Evolutionary conservation across 2,797 vertebrate species (phyloP), one percentile per base, ranked within the genome.

Genomic region (Poeciliopsis infans): DNA sequence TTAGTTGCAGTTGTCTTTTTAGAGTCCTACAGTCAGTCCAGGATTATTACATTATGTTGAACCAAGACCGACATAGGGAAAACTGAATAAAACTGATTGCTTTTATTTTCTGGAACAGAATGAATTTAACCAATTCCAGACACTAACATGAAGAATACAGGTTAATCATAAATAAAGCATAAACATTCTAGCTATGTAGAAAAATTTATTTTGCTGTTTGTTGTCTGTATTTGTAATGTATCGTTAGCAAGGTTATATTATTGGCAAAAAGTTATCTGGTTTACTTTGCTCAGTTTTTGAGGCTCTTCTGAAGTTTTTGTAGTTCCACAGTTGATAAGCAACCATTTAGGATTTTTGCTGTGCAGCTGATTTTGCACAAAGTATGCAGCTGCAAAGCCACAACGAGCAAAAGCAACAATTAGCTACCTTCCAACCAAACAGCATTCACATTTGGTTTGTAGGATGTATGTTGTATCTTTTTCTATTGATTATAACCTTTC

Each of bases 51-150:
- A 16, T 49, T 46, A 72, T 57, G 57, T 28, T 83, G 79, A 73
- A 46, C 80, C 15, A 73, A n/a, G 46, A 47, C 1, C 69, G 45
- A 73, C 18, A 20, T 78, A 5, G 79, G 55, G 72, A 25, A 49
- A 66, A 69, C 33, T 75, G 3, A 64, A 78, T 51, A n/a, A 23
- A 33, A 49, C 11, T 16, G 13, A 31, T 2, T 68, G 71, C 36
- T 72, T 49, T 72, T 31, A 72, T 61, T 83, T 74, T 73, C 72
- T 76, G 41, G n/a, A 36, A 57, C 13, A 23, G 57, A 15, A 75
- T 74, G 28, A 31, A 39, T 75, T 80, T 74, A 75, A n/a, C 25
- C 16, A 78, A 74, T 43, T 45, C 49, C 36, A 71, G 51, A 36
- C 46, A 74, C 28, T 2, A 43, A 57, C 2, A 72, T 25, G n/a